Evolutionary conservation across 2,797 vertebrate species (phyloP).

Genomic region (Oreochromis grahami): DNA sequence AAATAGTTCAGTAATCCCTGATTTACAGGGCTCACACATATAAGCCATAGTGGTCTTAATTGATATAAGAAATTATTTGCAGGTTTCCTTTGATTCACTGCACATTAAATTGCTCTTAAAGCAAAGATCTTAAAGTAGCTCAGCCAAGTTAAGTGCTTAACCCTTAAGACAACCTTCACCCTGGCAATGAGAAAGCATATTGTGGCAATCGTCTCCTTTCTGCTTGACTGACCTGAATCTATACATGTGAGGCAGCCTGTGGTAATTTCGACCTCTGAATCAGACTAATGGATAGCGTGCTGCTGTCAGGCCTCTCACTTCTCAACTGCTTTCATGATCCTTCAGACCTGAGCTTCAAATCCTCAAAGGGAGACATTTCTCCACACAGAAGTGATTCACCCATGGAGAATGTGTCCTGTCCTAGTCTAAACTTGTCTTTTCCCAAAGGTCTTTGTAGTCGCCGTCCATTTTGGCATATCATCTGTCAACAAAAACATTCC

Average conservation of each 20-base stretch:
- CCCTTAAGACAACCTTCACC: not conserved
- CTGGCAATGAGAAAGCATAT: not conserved
- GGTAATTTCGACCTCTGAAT: constrained; percentile 41
- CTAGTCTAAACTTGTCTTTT: constrained; percentile 49
- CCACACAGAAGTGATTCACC: constrained; percentile 52
- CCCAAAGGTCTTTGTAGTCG: constrained; percentile 9
- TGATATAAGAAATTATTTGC: not conserved
- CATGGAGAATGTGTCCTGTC: constrained; percentile 41
- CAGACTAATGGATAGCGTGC: constrained; percentile 34
- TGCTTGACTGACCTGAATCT: constrained; percentile 9
- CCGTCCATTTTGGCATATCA: not conserved
- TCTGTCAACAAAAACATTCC: constrained; percentile 16
- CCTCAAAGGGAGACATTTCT: constrained; percentile 7
- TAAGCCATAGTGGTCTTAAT: not conserved
- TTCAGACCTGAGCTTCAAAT: constrained; percentile 18
- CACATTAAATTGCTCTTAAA: not conserved
- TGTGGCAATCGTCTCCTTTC: constrained; percentile 1
- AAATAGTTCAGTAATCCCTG: not conserved
- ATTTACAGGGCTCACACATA: not conserved
- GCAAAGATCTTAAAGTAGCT: not conserved
- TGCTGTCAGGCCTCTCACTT: constrained; percentile 29
- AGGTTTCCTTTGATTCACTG: not conserved
- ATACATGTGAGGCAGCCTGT: constrained; percentile 23
- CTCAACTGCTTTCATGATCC: constrained; percentile 25
- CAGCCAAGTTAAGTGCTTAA: not conserved